Conservation (phyloP, 2,113 vertebrate species). For the Eolophus roseicapilla region DNA sequence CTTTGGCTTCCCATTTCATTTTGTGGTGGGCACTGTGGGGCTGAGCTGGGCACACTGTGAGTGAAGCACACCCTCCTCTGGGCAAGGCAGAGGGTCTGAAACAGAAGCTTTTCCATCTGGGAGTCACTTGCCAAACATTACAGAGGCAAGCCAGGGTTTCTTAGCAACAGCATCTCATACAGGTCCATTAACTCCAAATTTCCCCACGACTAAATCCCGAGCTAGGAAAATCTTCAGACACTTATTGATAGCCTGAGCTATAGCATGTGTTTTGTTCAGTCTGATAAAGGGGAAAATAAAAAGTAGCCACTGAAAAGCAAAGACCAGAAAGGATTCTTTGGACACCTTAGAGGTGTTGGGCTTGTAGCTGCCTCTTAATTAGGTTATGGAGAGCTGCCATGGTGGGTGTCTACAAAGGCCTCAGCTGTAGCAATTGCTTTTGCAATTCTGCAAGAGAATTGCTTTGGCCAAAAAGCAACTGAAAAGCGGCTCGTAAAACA, state of each 20-base stretch:
- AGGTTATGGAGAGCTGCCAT: background rate
- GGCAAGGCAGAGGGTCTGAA: background rate
- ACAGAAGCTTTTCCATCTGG: background rate
- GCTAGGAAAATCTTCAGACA: background rate
- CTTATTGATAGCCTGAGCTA: background rate
- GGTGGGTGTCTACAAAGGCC: background rate
- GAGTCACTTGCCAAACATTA: background rate
- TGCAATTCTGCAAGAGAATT: background rate
- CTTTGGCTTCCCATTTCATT: background rate
- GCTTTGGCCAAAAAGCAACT: background rate
- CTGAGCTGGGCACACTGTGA: background rate
- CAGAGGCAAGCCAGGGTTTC: background rate
- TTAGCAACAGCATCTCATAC: background rate
- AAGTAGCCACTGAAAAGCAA: background rate
- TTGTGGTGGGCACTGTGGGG: accelerated
- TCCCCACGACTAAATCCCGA: background rate
- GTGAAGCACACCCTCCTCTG: background rate
- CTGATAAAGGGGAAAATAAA: background rate
- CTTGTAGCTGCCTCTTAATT: background rate
- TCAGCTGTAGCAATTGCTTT: background rate
- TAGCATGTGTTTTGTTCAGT: background rate
- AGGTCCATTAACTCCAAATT: slow-evolving; percentile 3
- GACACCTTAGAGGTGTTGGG: background rate
- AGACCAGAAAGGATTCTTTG: background rate
- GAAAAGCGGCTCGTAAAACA: background rate